These are phyloP conservation scores for Crossaster papposus DNA, from an alignment of 53 echinoderm and acorn worm genomes.

Conservation along the genomic window DNA sequence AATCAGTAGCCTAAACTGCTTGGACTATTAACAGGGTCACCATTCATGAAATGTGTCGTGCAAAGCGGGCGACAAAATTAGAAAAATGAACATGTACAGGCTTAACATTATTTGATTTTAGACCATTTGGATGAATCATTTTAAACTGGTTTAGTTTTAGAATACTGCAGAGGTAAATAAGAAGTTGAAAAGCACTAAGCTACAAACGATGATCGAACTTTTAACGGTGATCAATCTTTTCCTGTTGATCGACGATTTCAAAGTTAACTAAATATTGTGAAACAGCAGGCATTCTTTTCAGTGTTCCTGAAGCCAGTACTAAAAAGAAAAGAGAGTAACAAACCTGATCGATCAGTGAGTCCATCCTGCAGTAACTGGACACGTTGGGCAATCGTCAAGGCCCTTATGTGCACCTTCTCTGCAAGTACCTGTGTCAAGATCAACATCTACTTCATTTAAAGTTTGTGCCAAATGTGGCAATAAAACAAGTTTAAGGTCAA, in stretches of 20 bases:
- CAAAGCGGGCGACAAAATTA: too few relatives aligned
- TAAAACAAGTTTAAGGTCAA: background rate
- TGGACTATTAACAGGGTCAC: too few relatives aligned
- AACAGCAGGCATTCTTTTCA: background rate
- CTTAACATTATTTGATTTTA: too few relatives aligned
- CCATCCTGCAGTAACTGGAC: conserved; percentile 85
- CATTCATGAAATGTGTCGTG: too few relatives aligned
- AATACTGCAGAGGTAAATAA: too few relatives aligned
- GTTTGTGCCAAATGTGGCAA: background rate
- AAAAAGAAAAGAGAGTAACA: background rate
- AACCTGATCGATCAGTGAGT: conserved; percentile 88
- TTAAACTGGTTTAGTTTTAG: too few relatives aligned
- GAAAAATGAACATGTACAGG: too few relatives aligned
- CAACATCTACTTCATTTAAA: background rate
- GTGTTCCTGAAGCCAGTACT: background rate
- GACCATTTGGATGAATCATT: too few relatives aligned
- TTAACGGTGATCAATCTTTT: too few relatives aligned
- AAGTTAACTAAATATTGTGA: background rate
- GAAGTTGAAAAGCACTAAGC: too few relatives aligned
- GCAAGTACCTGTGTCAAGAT: conserved; percentile 68
- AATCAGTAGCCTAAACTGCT: background rate
- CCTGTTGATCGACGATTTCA: too few relatives aligned
- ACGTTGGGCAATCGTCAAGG: conserved; percentile 86
- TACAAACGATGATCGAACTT: too few relatives aligned
- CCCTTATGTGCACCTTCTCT: conserved; percentile 92